phyloP scores from a whole-genome alignment of 2,888 invertebrate species.

The Gerosis bhagava region DNA sequence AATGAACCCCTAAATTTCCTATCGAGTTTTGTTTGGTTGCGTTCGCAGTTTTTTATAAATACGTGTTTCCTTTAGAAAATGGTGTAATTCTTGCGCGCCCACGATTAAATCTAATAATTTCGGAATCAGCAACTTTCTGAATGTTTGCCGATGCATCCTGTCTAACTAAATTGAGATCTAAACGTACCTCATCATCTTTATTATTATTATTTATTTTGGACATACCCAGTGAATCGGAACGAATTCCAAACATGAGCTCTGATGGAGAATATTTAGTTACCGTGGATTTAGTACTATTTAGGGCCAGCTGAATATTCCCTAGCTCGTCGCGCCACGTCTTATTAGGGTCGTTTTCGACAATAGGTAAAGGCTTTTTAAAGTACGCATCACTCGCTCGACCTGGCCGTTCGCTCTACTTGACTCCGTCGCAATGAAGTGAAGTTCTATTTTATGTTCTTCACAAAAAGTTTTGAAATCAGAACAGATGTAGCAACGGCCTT shows the following conservation, averaged over 20 bases:
- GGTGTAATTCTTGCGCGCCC: too few species aligned
- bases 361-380: constrained; percentile 29
- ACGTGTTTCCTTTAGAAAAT: too few species aligned
- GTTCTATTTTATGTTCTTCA: constrained; percentile 22
- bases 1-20: too few species aligned
- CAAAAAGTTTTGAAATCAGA: constrained; percentile 20
- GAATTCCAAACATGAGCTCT: constrained; percentile 34
- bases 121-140: too few species aligned
- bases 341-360: constrained; percentile 8
- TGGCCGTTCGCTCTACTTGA: constrained; percentile 3
- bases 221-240: too few species aligned
- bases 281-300: constrained; percentile 28
- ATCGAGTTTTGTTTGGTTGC: too few species aligned
- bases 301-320: constrained; percentile 29
- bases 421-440: constrained; percentile 30
- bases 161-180: too few species aligned
- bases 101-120: too few species aligned
- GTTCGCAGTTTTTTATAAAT: too few species aligned
- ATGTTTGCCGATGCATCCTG: too few species aligned
- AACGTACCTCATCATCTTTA: too few species aligned
- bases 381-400: constrained; percentile 8
- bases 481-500: constrained; percentile 29
- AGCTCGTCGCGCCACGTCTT: constrained; percentile 29
- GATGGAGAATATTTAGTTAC: constrained; percentile 29
- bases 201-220: too few species aligned